Conservation (phyloP, 2,113 vertebrate genomes). For the Sigmodon hispidus region DNA sequence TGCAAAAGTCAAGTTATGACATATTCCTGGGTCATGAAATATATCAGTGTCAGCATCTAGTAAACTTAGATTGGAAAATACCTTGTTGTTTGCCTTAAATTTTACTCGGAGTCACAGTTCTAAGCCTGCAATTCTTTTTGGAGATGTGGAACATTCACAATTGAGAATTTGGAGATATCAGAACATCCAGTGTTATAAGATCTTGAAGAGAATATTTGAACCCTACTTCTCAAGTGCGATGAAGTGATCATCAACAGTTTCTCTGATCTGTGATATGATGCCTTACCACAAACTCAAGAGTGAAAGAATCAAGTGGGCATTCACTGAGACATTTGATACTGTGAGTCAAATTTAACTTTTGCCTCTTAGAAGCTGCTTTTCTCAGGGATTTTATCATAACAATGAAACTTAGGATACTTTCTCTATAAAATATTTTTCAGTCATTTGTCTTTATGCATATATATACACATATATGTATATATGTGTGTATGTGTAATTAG, state of each 20-base stretch:
- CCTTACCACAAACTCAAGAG: not conserved
- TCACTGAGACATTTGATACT: not conserved
- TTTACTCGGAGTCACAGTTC: not conserved
- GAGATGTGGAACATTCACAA: too few species aligned
- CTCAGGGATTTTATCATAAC: not conserved
- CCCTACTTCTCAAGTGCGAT: not conserved
- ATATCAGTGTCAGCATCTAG: conserved; percentile 36
- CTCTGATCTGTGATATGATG: too few species aligned
- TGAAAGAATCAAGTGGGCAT: not conserved
- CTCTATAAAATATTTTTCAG: not conserved
- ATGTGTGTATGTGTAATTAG: not conserved
- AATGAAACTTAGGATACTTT: conserved; percentile 2
- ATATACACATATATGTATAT: not conserved
- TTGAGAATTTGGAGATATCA: not conserved
- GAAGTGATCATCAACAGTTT: not conserved
- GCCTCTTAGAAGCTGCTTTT: not conserved
- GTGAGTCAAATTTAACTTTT: not conserved
- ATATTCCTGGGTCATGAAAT: conserved; percentile 10
- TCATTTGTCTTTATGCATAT: not conserved
- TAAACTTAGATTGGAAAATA: conserved; percentile 57
- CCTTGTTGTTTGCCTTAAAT: not conserved
- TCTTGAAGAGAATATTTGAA: not conserved
- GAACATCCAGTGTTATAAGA: not conserved
- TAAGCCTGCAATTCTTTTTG: not conserved
- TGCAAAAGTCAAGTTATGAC: conserved; percentile 11